Evolutionary conservation across 2,797 vertebrate species (phyloP).

Genomic region (Telmatherina bonti): DNA sequence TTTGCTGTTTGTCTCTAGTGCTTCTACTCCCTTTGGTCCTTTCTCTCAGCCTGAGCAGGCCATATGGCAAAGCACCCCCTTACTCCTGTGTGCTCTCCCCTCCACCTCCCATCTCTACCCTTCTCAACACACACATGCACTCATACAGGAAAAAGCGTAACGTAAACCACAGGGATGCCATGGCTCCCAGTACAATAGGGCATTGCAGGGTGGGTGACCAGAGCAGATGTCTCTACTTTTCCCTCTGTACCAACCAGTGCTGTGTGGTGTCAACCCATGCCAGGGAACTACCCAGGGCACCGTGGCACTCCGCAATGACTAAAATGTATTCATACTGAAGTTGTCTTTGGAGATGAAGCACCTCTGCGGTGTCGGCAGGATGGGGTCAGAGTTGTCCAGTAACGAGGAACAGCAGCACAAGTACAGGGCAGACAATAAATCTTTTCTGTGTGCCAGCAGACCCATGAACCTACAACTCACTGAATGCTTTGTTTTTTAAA

Average conservation of each 20-base stretch:
- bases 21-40: constrained; percentile 34
- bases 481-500: constrained; percentile 75
- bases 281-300: constrained; percentile 57
- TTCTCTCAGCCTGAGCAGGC: constrained; percentile 52
- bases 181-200: constrained; percentile 51
- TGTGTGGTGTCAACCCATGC: constrained; percentile 53
- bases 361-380: constrained; percentile 64
- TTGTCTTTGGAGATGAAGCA: constrained; percentile 73
- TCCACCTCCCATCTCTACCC: constrained; percentile 43
- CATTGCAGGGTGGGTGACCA: constrained; percentile 64
- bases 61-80: constrained; percentile 72
- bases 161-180: constrained; percentile 54
- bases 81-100: constrained; percentile 38
- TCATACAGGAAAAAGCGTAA: constrained; percentile 35
- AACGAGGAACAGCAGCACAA: constrained; percentile 69
- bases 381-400: constrained; percentile 77
- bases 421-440: constrained; percentile 75
- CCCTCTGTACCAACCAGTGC: constrained; percentile 35
- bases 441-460: constrained; percentile 68
- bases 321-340: constrained; percentile 75
- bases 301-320: constrained; percentile 37
- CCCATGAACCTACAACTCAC: constrained; percentile 58
- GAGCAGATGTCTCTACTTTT: constrained; percentile 69
- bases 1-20: constrained; percentile 31
- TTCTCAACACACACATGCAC: constrained; percentile 42